Conservation (phyloP, 2,888 invertebrate genomes). For the Bombylius discolor region DNA sequence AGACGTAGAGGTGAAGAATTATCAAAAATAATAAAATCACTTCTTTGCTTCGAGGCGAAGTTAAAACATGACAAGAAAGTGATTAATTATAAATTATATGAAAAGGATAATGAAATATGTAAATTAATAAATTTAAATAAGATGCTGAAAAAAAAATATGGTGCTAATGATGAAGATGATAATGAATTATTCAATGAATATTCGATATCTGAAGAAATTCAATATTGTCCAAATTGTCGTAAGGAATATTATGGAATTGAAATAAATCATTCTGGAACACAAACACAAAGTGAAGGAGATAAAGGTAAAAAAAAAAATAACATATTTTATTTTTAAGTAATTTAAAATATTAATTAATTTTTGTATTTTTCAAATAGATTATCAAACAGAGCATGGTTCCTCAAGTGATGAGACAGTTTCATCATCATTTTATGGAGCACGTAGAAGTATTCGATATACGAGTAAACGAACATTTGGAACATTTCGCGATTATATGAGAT, state of each 20-base stretch:
- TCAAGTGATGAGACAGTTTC: slow-evolving; percentile 36
- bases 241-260: slow-evolving; percentile 35
- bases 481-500: slow-evolving; percentile 34
- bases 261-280: slow-evolving; percentile 26
- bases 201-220: slow-evolving; percentile 10
- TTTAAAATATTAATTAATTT: too few relatives aligned
- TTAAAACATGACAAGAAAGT: slow-evolving; percentile 33
- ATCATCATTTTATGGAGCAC: slow-evolving; percentile 35
- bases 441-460: slow-evolving; percentile 36
- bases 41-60: slow-evolving; percentile 33
- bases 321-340: too few relatives aligned
- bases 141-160: slow-evolving; percentile 24
- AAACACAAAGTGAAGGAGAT: slow-evolving; percentile 25
- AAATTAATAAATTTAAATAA: slow-evolving; percentile 29
- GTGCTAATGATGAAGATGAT: slow-evolving; percentile 14
- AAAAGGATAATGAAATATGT: slow-evolving; percentile 32
- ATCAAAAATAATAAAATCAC: slow-evolving; percentile 33
- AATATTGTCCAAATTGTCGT: slow-evolving; percentile 34
- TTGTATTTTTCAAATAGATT: slow-evolving; percentile 15
- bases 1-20: slow-evolving; percentile 32
- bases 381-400: slow-evolving; percentile 28
- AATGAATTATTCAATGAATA: too few relatives aligned
- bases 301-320: slow-evolving; percentile 18
- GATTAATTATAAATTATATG: slow-evolving; percentile 30
- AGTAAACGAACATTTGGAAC: slow-evolving; percentile 36